Evolutionary conservation across 2,888 invertebrate species (phyloP), one percentile per base, ranked within the genome.

Genomic region (Axea sp.): DNA sequence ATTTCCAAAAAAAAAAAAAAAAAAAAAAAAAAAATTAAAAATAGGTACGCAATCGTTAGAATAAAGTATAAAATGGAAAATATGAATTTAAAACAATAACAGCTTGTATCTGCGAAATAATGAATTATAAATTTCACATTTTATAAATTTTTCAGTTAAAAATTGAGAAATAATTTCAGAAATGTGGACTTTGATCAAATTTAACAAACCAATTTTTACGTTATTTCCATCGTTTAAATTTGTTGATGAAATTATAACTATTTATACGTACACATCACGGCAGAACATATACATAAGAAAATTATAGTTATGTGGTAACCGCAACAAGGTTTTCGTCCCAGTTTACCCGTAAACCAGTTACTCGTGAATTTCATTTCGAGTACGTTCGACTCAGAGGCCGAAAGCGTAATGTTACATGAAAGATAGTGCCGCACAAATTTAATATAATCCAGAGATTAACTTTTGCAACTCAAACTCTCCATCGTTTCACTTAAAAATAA

Each of bases 311-410:
- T 11, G 43, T 24, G 24, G 43, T 24, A 43, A 57, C 57, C 57
- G 11, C 57, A 57, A 33, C 43, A 43, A 43, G 43, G 43, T 57
- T 43, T 57, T 24, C 57, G 15, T 35, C 9, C 24, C 33, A 15
- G 33, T 43, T 43, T 57, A 43, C 57, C 43, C 43, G 15, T 57
- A 57, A 57, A 43, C 57, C 15, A 33, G 43, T 57, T 57, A 57
- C 41, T 31, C 31, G 17, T 31, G 24, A 57, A 57, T 33, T 43
- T 22, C 55, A 41, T 55, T 55, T 41, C 9, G 2, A 31, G 31
- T 31, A 22, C 15, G 19, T 7, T 24, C n/a, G n/a, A 12, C 22
- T 43, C 15, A 24, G 1, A 17, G 8, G 9, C 5, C 31, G 55
- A 33, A 28, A 31, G 24, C 33, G 22, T 9, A 24, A 24, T 33